Percentiles rank a stretch among this genome's conserved stretches.
Evolutionary conservation across 2,797 vertebrate genomes (phyloP).

Genomic region (Halcyon smyrnensis): DNA sequence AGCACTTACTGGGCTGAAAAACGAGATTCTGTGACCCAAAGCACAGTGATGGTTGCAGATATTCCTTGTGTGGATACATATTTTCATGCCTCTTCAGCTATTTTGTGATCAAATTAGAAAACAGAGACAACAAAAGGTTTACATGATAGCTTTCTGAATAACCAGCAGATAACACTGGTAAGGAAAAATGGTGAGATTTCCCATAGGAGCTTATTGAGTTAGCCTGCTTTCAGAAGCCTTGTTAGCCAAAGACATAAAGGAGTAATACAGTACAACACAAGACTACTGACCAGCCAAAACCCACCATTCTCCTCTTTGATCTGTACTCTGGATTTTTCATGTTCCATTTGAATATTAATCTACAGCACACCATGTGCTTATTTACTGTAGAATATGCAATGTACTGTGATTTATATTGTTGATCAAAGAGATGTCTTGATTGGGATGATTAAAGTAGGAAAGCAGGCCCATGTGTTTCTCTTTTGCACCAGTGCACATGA

Average conservation of each 20-base stretch:
- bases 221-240: neutral
- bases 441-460: conserved; percentile 20
- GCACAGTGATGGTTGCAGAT: neutral
- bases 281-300: neutral
- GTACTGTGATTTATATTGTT: neutral
- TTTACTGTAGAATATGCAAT: neutral
- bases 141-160: neutral
- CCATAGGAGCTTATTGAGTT: neutral
- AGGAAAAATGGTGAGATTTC: neutral
- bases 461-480: conserved; percentile 1
- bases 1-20: neutral
- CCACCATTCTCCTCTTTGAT: conserved; percentile 21
- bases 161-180: neutral
- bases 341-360: conserved; percentile 18
- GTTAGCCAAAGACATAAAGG: neutral
- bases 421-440: conserved; percentile 53
- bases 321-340: neutral
- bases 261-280: neutral
- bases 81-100: neutral
- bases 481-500: neutral
- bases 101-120: neutral
- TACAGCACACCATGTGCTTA: neutral
- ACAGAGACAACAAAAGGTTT: neutral
- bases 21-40: neutral
- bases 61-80: neutral